phyloP scores from a whole-genome alignment of 2,113 vertebrate genomes.

The Elaphurus davidianus region DNA sequence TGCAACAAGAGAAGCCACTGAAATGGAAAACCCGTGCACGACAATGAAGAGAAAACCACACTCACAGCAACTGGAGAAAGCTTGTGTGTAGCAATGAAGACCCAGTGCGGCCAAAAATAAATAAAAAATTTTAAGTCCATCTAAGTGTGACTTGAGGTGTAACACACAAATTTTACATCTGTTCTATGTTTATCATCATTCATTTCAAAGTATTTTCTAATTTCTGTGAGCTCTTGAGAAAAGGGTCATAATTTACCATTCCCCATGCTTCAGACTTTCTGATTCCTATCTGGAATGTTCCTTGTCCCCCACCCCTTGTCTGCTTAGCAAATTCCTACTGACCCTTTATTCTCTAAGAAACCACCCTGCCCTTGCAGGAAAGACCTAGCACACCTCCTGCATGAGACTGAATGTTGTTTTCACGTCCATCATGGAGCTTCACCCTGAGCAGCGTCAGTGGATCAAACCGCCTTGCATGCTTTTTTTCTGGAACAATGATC shows the following conservation, averaged over 20 bases:
- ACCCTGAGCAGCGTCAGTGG: neutral
- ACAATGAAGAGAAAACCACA: neutral
- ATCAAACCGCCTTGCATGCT: neutral
- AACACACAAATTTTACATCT: neutral
- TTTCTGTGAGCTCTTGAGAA: neutral
- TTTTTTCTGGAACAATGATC: neutral
- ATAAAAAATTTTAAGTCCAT: neutral
- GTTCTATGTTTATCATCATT: neutral
- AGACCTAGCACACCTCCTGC: neutral
- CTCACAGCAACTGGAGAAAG: neutral
- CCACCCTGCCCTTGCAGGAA: too few species aligned
- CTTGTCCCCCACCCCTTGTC: neutral
- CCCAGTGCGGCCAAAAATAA: neutral
- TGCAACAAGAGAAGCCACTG: neutral
- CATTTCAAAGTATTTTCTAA: neutral
- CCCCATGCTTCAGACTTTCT: neutral
- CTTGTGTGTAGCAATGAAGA: neutral
- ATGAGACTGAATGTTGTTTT: neutral
- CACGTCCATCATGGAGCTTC: accelerated
- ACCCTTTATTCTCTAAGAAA: neutral
- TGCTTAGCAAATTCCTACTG: conserved; percentile 21
- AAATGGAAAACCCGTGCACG: neutral
- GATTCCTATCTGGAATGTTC: neutral
- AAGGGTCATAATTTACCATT: neutral
- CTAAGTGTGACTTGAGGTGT: neutral